Conservation (phyloP, 2,797 vertebrate genomes). For the Oreortyx pictus region DNA sequence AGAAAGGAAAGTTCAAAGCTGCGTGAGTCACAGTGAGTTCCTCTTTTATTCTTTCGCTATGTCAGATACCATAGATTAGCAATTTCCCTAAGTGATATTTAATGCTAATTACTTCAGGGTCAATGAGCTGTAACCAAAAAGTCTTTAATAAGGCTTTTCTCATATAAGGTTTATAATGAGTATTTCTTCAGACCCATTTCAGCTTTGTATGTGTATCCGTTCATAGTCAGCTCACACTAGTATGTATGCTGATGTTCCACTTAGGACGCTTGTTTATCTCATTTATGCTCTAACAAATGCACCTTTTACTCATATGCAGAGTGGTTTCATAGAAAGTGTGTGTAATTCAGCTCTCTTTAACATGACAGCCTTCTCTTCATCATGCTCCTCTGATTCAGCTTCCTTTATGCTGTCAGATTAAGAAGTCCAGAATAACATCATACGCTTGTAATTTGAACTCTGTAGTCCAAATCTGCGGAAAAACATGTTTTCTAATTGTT, state of each 20-base stretch:
- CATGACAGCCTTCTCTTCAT: neutral
- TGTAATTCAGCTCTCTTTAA: neutral
- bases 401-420: neutral
- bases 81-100: conserved; percentile 64
- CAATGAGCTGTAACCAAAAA: conserved; percentile 54
- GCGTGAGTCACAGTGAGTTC: neutral
- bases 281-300: neutral
- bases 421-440: neutral
- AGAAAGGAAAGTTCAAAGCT: conserved; percentile 57
- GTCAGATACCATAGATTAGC: conserved; percentile 40
- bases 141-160: conserved; percentile 35
- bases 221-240: neutral
- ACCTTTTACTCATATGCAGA: neutral
- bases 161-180: neutral
- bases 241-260: neutral
- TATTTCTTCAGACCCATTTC: neutral
- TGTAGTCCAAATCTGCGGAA: neutral
- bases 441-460: neutral
- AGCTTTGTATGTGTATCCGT: neutral
- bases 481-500: neutral
- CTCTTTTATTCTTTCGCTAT: neutral
- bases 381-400: neutral
- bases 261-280: neutral
- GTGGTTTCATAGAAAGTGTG: neutral
- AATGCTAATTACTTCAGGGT: conserved; percentile 61